A percentile compares a stretch with the other conserved stretches of the same genome.
These are phyloP conservation scores for Daphoenositta chrysoptera DNA, from an alignment of 2,113 vertebrate genomes.

Conservation along the genomic window DNA sequence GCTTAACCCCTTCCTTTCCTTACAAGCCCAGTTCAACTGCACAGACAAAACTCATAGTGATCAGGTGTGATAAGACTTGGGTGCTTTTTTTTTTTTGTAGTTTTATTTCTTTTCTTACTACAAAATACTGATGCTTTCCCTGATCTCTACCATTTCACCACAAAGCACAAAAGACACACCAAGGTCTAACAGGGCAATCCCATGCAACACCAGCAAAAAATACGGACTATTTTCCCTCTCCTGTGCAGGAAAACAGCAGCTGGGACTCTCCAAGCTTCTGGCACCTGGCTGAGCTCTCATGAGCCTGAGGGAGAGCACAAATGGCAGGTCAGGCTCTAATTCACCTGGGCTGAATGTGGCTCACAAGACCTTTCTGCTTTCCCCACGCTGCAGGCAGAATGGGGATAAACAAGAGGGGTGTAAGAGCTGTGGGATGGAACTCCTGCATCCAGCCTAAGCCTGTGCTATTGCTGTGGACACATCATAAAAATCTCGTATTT, in stretches of 20 bases:
- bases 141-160: neutral
- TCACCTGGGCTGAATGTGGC: no score
- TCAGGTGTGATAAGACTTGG: fast-evolving
- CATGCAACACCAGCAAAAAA: neutral
- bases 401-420: neutral
- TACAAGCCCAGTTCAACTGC: neutral
- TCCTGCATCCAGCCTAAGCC: neutral
- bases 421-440: neutral
- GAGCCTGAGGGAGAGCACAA: neutral
- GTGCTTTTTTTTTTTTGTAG: neutral
- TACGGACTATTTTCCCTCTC: neutral
- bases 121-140: neutral
- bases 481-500: neutral
- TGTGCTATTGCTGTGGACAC: neutral
- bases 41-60: neutral
- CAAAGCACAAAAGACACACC: neutral
- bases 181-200: neutral
- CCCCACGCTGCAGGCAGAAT: neutral
- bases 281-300: neutral
- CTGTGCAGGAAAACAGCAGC: neutral
- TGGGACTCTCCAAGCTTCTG: neutral
- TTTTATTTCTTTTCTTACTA: neutral
- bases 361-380: neutral
- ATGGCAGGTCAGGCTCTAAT: neutral
- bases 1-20: neutral